A percentile compares a stretch with the other conserved stretches of the same genome.
These are phyloP conservation scores for Gavialis gangeticus DNA, from an alignment of 2,113 vertebrate species.

Conservation along the genomic window DNA sequence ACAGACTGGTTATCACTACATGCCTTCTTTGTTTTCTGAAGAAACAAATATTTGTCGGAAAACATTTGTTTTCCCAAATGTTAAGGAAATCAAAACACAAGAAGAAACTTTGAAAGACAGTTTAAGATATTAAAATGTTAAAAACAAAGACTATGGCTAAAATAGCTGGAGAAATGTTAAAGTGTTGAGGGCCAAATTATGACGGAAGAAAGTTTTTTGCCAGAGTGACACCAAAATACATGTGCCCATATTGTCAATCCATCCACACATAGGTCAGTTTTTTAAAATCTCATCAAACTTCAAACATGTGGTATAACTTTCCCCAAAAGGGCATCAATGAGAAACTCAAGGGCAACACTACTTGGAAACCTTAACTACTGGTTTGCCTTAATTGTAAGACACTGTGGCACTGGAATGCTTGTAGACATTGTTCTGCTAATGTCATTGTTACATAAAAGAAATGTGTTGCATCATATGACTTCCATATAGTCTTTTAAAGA, in stretches of 20 bases:
- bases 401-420: neutral
- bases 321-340: neutral
- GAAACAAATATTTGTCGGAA: neutral
- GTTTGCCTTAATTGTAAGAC: neutral
- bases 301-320: neutral
- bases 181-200: neutral
- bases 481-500: neutral
- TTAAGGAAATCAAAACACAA: neutral
- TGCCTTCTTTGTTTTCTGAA: neutral
- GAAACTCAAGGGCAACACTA: neutral
- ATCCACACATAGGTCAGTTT: neutral
- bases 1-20: neutral
- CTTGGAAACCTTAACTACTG: neutral
- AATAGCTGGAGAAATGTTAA: neutral
- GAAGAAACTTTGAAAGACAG: neutral
- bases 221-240: neutral
- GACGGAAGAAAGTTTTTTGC: neutral
- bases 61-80: neutral
- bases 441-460: neutral
- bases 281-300: neutral
- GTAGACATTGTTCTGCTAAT: neutral
- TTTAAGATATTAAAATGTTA: neutral
- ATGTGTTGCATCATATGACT: neutral
- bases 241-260: neutral
- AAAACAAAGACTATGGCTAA: neutral